Conservation (phyloP, 2,797 vertebrate species). For the Coregonus suidteri region DNA sequence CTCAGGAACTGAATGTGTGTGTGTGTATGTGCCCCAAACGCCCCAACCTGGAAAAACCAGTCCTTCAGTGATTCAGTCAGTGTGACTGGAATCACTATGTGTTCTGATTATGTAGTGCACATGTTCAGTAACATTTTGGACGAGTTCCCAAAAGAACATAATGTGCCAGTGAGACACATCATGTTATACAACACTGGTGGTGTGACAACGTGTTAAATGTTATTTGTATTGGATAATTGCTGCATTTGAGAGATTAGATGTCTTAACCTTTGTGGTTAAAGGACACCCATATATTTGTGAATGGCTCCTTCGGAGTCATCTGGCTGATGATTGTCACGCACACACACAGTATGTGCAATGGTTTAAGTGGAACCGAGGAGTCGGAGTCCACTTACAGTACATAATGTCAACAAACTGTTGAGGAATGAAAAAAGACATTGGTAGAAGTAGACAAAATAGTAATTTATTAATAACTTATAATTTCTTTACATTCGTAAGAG, state of each 20-base stretch:
- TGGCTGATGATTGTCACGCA: background rate
- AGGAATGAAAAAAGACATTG: constrained; percentile 28
- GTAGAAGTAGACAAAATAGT: constrained; percentile 93
- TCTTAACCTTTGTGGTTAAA: constrained; percentile 29
- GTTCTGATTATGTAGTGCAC: constrained; percentile 16
- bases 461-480: constrained; percentile 99
- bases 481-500: constrained; percentile 95
- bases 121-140: constrained; percentile 39
- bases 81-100: constrained; percentile 37
- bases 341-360: background rate
- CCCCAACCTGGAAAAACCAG: constrained; percentile 60
- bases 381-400: background rate
- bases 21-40: constrained; percentile 30
- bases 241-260: constrained; percentile 6
- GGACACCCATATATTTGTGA: background rate
- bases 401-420: background rate
- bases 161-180: constrained; percentile 9
- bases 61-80: background rate
- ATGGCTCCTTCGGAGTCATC: background rate
- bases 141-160: constrained; percentile 36
- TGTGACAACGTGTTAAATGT: constrained; percentile 29
- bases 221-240: constrained; percentile 31
- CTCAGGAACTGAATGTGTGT: constrained; percentile 1
- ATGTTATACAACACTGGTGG: background rate
- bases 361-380: background rate